phyloP scores from a whole-genome alignment of 92 coral and sea anemone genomes.

The Paramuricea clavata region DNA sequence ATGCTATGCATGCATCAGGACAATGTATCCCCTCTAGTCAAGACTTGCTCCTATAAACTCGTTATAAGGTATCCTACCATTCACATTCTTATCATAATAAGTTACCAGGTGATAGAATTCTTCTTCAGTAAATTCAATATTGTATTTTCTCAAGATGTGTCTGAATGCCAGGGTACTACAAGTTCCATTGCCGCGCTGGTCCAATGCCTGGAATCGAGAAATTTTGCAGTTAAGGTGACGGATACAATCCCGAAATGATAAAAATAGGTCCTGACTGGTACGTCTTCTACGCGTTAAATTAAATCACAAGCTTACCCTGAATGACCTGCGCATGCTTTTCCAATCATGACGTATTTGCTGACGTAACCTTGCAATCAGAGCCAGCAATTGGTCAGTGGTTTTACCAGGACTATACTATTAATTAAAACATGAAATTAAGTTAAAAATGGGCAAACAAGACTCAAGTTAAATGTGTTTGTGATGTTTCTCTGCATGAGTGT shows the following conservation, averaged over 20 bases:
- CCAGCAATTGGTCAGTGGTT: conserved; percentile 83
- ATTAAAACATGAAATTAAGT: neutral
- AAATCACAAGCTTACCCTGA: conserved; percentile 70
- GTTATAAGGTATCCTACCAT: conserved; percentile 89
- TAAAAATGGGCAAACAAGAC: too few relatives aligned
- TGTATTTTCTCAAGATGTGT: conserved; percentile 81
- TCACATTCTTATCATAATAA: conserved; percentile 91
- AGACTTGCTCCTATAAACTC: conserved; percentile 91
- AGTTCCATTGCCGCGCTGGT: conserved; percentile 80
- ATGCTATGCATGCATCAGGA: too few relatives aligned
- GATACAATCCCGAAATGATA: too few relatives aligned
- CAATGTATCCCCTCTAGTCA: conserved; percentile 68
- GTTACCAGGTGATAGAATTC: conserved; percentile 91
- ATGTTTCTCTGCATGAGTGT: too few relatives aligned
- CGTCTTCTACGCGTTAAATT: too few relatives aligned
- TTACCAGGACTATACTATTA: conserved; percentile 86
- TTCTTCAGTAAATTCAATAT: conserved; percentile 84
- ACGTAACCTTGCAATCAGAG: conserved; percentile 82
- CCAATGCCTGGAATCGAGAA: conserved; percentile 72
- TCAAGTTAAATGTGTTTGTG: too few relatives aligned
- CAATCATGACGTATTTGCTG: conserved; percentile 84
- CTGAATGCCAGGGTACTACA: conserved; percentile 90
- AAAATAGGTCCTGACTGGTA: too few relatives aligned
- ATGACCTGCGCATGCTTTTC: conserved; percentile 95
- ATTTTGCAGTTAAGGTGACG: too few relatives aligned